Evolutionary conservation across 2,113 vertebrate species (phyloP).

Genomic region (Pterocles burchelli): DNA sequence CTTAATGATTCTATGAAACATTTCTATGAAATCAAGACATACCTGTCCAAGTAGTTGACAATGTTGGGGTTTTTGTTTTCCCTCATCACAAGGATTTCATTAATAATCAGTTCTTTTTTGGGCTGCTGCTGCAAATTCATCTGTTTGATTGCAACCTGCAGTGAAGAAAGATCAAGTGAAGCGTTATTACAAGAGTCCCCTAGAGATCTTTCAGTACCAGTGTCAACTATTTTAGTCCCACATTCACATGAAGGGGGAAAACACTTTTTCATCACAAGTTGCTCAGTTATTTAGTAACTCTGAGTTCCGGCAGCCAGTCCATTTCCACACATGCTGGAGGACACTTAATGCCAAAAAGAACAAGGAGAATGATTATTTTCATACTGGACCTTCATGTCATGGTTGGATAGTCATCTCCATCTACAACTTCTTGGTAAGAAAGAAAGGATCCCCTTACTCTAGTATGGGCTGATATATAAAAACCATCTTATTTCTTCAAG

Average conservation of each 20-base stretch:
- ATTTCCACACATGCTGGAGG: neutral
- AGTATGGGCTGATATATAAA: neutral
- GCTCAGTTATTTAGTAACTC: neutral
- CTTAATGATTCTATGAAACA: no score
- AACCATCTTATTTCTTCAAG: neutral
- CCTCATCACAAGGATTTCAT: conserved; percentile 99
- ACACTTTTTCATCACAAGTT: neutral
- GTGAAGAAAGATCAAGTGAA: neutral
- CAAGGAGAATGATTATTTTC: neutral
- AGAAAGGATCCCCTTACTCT: neutral
- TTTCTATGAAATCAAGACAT: neutral
- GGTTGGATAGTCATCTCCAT: neutral
- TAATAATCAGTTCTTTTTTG: conserved; percentile 97
- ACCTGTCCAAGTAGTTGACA: conserved; percentile 99
- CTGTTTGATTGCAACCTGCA: conserved; percentile 96
- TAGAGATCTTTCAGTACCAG: neutral
- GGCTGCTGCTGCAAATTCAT: conserved; percentile 99
- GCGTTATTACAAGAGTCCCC: neutral
- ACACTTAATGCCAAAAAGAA: neutral
- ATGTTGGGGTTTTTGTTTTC: conserved; percentile 99
- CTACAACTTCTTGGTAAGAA: neutral
- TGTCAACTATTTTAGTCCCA: rapidly evolving
- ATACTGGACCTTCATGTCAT: neutral
- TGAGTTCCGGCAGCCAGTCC: neutral
- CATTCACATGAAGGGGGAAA: neutral